These are phyloP conservation scores for Strongylocentrotus purpuratus DNA, from an alignment of 35 echinoderm and acorn worm species.

Conservation along the genomic window DNA sequence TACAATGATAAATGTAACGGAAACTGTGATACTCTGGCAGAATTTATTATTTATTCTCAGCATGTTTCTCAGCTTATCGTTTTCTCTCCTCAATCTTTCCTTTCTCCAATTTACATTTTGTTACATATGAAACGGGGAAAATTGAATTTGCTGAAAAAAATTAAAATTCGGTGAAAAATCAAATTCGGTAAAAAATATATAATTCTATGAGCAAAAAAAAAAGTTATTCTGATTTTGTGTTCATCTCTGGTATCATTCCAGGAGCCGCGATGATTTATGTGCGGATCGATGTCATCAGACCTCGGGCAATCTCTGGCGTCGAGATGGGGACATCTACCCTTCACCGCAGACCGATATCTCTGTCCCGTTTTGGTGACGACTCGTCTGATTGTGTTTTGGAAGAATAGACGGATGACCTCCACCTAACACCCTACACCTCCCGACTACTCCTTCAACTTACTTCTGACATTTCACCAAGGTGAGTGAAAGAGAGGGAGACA, in stretches of 20 bases:
- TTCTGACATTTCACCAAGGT: conserved; percentile 17
- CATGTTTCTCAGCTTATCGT: neutral
- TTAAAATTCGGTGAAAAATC: neutral
- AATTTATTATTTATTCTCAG: too few species aligned
- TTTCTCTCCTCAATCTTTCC: neutral
- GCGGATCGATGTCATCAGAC: conserved; percentile 34
- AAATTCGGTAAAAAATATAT: neutral
- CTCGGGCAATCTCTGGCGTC: conserved; percentile 35
- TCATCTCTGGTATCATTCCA: neutral
- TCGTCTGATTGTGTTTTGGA: neutral
- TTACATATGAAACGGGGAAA: neutral
- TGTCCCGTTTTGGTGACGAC: neutral
- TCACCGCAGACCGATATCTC: neutral
- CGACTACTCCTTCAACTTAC: neutral
- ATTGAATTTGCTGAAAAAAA: neutral
- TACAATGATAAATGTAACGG: too few species aligned
- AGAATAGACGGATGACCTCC: neutral
- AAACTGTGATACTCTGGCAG: too few species aligned
- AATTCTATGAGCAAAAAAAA: neutral
- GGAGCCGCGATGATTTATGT: neutral
- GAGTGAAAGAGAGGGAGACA: neutral
- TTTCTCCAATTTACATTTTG: neutral
- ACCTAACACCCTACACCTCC: neutral
- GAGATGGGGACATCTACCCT: conserved; percentile 8
- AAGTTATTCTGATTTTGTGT: neutral